phyloP scores from a whole-genome alignment of 2,797 vertebrate species.

The Cirrhinus molitorella region DNA sequence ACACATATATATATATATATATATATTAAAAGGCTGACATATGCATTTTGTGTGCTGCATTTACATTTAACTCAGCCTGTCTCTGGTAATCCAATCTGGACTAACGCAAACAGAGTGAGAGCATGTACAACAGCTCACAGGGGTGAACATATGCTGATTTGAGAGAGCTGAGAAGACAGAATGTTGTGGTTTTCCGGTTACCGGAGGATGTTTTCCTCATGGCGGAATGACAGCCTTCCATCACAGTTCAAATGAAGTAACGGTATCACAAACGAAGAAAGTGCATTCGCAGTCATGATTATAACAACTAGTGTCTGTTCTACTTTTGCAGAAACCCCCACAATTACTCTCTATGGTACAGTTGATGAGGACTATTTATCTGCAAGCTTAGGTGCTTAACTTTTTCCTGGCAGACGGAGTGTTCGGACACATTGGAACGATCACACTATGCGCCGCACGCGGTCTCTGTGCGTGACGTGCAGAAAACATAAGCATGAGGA shows the following conservation, averaged over 20 bases:
- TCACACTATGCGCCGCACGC: background rate
- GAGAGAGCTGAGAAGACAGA: slow-evolving; percentile 68
- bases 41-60: slow-evolving; percentile 74
- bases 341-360: slow-evolving; percentile 42
- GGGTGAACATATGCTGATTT: slow-evolving; percentile 76
- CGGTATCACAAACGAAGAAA: too few relatives aligned
- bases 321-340: slow-evolving; percentile 52
- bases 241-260: slow-evolving; percentile 1
- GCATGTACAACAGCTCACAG: slow-evolving; percentile 75
- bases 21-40: slow-evolving; percentile 75
- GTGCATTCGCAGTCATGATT: slow-evolving; percentile 36
- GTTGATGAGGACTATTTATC: slow-evolving; percentile 55
- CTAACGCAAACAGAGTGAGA: slow-evolving; percentile 76
- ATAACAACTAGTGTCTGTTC: slow-evolving; percentile 58
- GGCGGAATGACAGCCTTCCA: slow-evolving; percentile 60
- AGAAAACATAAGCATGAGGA: slow-evolving; percentile 40
- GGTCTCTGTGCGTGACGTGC: slow-evolving; percentile 26
- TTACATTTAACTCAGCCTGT: slow-evolving; percentile 70
- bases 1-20: slow-evolving; percentile 74
- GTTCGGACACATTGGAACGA: slow-evolving; percentile 46
- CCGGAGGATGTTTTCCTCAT: slow-evolving; percentile 67
- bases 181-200: slow-evolving; percentile 65
- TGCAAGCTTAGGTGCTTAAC: slow-evolving; percentile 51
- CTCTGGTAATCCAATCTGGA: slow-evolving; percentile 73
- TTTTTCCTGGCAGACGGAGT: slow-evolving; percentile 53